Base-by-base conservation (phyloP, 2,113 vertebrate species). In the Atrichornis clamosus region DNA sequence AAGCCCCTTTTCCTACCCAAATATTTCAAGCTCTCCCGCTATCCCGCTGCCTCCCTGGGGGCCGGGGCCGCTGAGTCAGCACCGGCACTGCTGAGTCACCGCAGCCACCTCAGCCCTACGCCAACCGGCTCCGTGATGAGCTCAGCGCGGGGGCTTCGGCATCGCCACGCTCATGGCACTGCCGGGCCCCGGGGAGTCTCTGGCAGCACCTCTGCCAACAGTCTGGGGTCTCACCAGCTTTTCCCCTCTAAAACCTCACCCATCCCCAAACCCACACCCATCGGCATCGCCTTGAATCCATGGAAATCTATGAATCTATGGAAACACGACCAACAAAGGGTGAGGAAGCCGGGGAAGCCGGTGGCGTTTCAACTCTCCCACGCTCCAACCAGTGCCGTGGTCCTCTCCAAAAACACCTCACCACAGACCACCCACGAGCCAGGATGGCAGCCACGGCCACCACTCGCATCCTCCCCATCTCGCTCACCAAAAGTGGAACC, bases 61-160 rank as follows among this genome's bases (percentile, higher is more conserved):
- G 39, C 37, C 1, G 15, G 52, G 32, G 76, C 30, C 0, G 68
- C 92, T 93, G 94, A 88, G 80, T 94, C 93, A 94, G 96, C 93
- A 1, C 47, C 4, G 3, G 77, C 22, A 4, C 77, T 97, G 95
- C 96, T 96, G 95, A 97, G 92, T 97, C 96, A 97, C 60, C 64
- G 1, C 41, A n/a, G 69, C 90, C 93, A 84, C 90, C 88, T 77
- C 92, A 92, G 96, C 91, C 62, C 62, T 63, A 84, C 47, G 91
- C 44, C 86, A 89, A 79, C 67, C 46, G 10, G 72, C 82, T 63
- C 68, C 19, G 24, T 13, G 11, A 83, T 95, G 93, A 95, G 95
- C 91, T 96, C 96, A 96, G 93, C 12, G 47, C 21, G 73, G 96
- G 91, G 91, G 89, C 84, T 96, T 64, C 39, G 26, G 72, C 89